These are phyloP conservation scores for Lepilemur septentrionalis DNA, from an alignment of 2,797 vertebrate species.

Conservation along the genomic window DNA sequence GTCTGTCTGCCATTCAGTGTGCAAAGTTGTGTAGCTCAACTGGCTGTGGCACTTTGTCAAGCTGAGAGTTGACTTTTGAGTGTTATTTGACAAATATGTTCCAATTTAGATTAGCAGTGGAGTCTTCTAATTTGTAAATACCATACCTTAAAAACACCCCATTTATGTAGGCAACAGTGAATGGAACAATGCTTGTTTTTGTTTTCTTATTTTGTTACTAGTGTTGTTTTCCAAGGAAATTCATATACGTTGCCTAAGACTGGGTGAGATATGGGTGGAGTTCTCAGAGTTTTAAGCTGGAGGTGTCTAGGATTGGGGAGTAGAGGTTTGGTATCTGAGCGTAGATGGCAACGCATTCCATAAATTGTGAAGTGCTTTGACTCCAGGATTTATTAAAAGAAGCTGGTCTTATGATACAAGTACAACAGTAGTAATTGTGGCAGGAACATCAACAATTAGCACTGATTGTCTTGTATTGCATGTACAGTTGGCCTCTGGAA, in stretches of 20 bases:
- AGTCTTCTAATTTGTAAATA: neutral
- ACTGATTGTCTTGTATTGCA: neutral
- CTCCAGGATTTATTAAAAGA: neutral
- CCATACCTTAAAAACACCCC: neutral
- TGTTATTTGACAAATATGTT: neutral
- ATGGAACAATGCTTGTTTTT: neutral
- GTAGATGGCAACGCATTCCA: neutral
- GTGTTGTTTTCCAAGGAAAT: neutral
- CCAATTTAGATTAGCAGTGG: neutral
- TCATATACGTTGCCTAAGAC: neutral
- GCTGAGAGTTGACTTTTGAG: neutral
- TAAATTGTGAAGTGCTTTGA: neutral
- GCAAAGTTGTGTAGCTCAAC: neutral
- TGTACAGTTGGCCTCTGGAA: neutral
- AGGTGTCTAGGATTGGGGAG: neutral
- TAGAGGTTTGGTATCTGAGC: neutral
- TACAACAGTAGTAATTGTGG: neutral
- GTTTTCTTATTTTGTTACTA: neutral
- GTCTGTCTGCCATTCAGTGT: neutral
- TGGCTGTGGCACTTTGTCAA: neutral
- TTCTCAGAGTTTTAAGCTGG: neutral
- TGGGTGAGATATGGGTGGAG: neutral
- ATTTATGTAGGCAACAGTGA: neutral
- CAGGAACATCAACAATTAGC: neutral
- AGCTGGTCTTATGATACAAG: neutral